These are phyloP conservation scores for Acanthosepion esculentum DNA, from an alignment of 2,888 invertebrate species.

Conservation along the genomic window DNA sequence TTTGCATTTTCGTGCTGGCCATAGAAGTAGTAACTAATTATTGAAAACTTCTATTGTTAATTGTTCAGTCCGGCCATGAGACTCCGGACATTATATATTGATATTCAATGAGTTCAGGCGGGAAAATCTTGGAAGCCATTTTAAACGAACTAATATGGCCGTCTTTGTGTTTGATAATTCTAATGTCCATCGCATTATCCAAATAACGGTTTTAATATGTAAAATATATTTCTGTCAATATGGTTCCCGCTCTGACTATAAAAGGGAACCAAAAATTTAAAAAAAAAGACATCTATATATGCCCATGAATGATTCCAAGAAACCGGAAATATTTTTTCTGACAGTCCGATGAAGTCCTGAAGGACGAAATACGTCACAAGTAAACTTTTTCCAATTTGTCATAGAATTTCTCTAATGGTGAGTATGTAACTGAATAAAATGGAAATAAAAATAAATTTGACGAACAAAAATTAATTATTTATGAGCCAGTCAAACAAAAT, in stretches of 20 bases:
- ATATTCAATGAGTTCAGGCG: background rate
- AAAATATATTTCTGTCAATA: background rate
- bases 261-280: too few species aligned
- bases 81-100: background rate
- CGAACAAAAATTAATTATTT: too few species aligned
- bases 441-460: too few species aligned
- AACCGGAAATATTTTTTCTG: too few species aligned
- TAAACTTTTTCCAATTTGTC: too few species aligned
- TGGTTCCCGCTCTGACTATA: background rate
- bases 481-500: too few species aligned
- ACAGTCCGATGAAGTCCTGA: too few species aligned
- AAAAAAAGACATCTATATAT: too few species aligned
- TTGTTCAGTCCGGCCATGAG: background rate
- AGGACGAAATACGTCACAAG: too few species aligned
- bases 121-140: background rate
- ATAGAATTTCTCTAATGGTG: too few species aligned
- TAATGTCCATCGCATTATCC: background rate
- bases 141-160: background rate
- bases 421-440: too few species aligned
- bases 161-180: background rate
- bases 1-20: background rate
- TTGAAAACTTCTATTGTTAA: background rate
- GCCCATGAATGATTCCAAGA: too few species aligned
- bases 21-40: background rate
- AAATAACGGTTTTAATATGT: slow-evolving; percentile 13